Percentiles rank a stretch among this genome's conserved stretches.
Evolutionary conservation across 2,888 invertebrate genomes (phyloP).

Genomic region (Luffia ferchaultella): DNA sequence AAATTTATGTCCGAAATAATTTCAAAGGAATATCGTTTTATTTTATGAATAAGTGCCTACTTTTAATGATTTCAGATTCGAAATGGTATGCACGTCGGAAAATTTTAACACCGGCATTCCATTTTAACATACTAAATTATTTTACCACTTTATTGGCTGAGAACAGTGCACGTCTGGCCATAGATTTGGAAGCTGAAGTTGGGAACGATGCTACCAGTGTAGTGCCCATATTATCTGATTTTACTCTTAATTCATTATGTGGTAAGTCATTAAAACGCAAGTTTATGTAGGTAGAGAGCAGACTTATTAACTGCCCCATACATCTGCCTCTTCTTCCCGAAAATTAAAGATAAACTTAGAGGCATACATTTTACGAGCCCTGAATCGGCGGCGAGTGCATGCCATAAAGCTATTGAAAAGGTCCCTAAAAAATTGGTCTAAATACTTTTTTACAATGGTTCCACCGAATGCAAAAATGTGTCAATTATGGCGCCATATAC

Average conservation of each 20-base stretch:
- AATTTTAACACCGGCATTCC: conserved; percentile 50
- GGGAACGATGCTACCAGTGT: conserved; percentile 35
- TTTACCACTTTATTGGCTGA: conserved; percentile 35
- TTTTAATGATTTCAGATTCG: conserved; percentile 24
- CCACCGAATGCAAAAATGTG: no score
- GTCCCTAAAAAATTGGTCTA: no score
- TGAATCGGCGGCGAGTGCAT: no score
- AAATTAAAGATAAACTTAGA: no score
- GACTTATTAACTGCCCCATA: no score
- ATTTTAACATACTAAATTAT: conserved; percentile 42
- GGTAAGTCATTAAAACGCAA: conserved; percentile 28
- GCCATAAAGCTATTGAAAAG: no score
- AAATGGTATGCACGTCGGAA: conserved; percentile 50
- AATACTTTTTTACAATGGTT: no score
- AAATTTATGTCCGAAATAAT: not conserved
- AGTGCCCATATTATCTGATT: conserved; percentile 47
- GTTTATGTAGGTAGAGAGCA: no score
- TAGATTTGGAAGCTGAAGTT: conserved; percentile 19
- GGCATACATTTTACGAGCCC: no score
- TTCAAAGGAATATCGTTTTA: not conserved
- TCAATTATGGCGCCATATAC: no score
- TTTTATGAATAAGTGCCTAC: not conserved
- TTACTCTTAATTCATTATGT: conserved; percentile 61
- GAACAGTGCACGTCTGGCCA: conserved; percentile 28
- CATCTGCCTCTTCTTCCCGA: no score